Conservation (phyloP, 1,140 invertebrate species). For the Chionoecetes opilio region DNA sequence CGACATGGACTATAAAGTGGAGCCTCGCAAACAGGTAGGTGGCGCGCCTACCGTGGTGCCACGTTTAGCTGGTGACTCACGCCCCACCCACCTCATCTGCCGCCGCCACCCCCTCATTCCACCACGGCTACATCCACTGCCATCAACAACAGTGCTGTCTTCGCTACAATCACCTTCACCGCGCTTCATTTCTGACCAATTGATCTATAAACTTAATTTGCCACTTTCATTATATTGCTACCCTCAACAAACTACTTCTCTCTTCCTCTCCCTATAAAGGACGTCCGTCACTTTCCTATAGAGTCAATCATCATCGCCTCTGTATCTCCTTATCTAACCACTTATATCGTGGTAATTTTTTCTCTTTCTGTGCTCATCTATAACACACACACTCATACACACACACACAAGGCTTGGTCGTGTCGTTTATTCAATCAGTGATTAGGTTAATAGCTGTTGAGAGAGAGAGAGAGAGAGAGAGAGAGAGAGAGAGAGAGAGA, state of each 20-base stretch:
- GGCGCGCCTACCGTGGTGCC: background rate
- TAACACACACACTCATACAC: background rate
- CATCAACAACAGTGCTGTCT: background rate
- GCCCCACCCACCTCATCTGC: background rate
- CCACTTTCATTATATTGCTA: background rate
- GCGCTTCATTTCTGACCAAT: background rate
- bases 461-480: conserved; percentile 8
- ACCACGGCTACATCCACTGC: background rate
- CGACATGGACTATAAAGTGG: background rate
- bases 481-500: conserved; percentile 8
- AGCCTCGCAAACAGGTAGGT: background rate
- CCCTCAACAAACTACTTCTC: background rate
- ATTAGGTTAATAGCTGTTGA: background rate
- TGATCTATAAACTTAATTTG: too few species aligned
- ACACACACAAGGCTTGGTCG: background rate
- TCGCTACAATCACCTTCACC: background rate
- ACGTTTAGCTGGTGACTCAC: conserved; percentile 15
- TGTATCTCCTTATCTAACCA: background rate
- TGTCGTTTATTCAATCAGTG: background rate
- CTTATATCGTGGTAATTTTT: background rate
- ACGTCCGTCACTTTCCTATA: background rate
- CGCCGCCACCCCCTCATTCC: background rate
- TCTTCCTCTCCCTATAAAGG: background rate
- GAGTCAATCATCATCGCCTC: background rate
- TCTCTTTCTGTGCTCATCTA: background rate